These are phyloP conservation scores for Gallinago jamesoni DNA, from an alignment of 2,113 vertebrate genomes.

Conservation along the genomic window DNA sequence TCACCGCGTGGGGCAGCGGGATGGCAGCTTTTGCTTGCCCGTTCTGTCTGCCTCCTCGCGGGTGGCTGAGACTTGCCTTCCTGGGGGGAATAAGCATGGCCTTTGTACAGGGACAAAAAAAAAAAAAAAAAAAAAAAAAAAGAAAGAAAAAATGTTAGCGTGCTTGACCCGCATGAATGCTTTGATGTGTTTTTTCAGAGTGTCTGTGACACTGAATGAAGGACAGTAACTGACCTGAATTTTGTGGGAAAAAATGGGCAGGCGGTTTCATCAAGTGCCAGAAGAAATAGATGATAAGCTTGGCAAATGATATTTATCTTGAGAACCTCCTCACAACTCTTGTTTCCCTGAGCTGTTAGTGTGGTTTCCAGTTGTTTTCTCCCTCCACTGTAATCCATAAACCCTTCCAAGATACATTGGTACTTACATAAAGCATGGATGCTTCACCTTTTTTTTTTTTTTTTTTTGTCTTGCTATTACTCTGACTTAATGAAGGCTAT, in stretches of 20 bases:
- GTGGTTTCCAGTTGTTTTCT: neutral
- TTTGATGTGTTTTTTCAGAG: neutral
- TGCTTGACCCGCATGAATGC: neutral
- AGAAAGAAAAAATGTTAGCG: neutral
- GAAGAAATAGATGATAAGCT: neutral
- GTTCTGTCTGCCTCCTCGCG: neutral
- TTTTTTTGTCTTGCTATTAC: neutral
- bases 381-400: neutral
- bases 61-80: neutral
- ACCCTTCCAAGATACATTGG: neutral
- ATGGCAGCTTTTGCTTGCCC: neutral
- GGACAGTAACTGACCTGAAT: constrained; percentile 1
- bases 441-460: neutral
- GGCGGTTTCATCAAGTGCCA: neutral
- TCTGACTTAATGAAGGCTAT: neutral
- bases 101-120: neutral
- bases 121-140: too few species aligned
- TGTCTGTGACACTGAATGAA: neutral
- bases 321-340: neutral
- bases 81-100: neutral
- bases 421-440: neutral
- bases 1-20: neutral
- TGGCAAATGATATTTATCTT: neutral
- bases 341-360: neutral
- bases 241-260: neutral